Conservation (phyloP, 2,113 vertebrate species). For the Bubalus kerabau region DNA sequence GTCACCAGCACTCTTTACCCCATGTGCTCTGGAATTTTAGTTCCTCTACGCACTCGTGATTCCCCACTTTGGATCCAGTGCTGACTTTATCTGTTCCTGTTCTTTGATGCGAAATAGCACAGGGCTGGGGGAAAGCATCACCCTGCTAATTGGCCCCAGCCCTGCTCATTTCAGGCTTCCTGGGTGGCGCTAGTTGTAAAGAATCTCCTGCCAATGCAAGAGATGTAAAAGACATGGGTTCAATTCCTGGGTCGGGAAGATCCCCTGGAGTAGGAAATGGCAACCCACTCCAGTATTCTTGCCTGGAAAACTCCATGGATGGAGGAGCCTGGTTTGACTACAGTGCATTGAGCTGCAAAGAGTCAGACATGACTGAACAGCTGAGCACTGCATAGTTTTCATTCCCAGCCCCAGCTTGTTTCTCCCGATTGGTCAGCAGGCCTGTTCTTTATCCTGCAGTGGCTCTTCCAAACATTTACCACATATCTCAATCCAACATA, state of each 20-base stretch:
- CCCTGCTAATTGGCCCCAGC: neutral
- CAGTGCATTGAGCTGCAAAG: neutral
- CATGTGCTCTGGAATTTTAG: neutral
- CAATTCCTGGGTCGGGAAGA: neutral
- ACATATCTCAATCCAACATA: neutral
- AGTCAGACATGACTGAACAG: neutral
- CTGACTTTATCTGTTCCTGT: neutral
- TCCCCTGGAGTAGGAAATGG: neutral
- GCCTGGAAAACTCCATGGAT: neutral
- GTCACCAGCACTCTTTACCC: neutral
- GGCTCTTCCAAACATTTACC: neutral
- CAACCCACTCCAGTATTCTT: neutral
- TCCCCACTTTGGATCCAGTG: neutral
- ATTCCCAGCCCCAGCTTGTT: neutral
- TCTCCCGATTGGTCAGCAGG: neutral
- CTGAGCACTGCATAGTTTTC: neutral
- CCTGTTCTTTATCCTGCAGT: neutral
- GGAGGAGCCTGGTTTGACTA: neutral
- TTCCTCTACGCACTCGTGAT: neutral
- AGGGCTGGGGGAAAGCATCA: neutral
- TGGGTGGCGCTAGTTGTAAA: neutral
- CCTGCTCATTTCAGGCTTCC: rapidly evolving
- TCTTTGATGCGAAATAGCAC: neutral
- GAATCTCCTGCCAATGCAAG: neutral
- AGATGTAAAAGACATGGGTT: neutral